Base-by-base conservation (phyloP, 2,113 vertebrate species). In the Urocolius indicus region DNA sequence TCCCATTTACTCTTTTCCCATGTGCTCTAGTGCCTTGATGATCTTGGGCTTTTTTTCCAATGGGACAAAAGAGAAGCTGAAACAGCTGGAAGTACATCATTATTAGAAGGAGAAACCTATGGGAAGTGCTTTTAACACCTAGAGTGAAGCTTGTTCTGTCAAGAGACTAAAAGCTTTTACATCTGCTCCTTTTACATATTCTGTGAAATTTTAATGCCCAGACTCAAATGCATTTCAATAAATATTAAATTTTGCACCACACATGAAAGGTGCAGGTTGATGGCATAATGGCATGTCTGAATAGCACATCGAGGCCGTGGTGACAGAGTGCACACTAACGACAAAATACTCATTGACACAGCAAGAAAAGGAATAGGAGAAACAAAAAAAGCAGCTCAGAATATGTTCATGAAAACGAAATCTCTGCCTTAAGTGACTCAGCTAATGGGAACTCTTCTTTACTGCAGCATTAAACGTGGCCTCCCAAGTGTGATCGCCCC, bases 81-180 rank as follows among this genome's bases (percentile, higher is more conserved):
- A 75, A 61, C 58, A 84, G 32, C 43, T 94, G 38, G 30, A 94
- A 89, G n/a, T 29, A 49, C 24, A 57, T 11, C 5, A 0, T 80
- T 80, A 63, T 84, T 22, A 89, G 29, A 77, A 79, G 11, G 52
- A 16, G 5, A 81, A 83, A 65, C 27, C 14, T 78, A 38, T 4
- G 34, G 76, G 81, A 91, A 72, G 10, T 79, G 89, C 87, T 94
- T 95, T 92, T 87, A 94, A 75, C 91, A 94, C 69, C 77, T 84
- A 65, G 67, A 78, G 68, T 0, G 1, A 79, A 91, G 36, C 81
- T 87, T 91, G 62, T 76, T 72, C 66, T 83, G 87, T 92, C 51
- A 62, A 82, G 87, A 84, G 94, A 84, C 58, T 26, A 36, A 82
- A 83, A n/a, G 81, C 77, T 95, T 95, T 91, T 94, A 72, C 69